A percentile compares a stretch with the other conserved stretches of the same genome.
Conservation (phyloP, 2,113 vertebrate species). For the Malaclemys terrapin region DNA sequence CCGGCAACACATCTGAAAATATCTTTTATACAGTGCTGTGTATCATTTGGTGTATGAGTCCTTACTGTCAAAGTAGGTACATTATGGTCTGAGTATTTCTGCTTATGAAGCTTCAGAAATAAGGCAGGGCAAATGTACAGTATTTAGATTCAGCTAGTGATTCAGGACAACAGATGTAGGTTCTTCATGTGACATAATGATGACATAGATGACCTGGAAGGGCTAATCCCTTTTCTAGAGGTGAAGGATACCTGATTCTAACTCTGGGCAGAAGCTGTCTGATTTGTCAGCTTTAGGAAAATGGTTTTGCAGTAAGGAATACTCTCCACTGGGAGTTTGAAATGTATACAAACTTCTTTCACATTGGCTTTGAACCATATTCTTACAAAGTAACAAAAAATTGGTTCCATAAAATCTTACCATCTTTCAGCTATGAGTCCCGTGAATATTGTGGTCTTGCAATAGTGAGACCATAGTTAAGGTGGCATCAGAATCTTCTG, state of each 20-base stretch:
- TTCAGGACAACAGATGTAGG: neutral
- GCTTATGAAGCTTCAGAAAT: neutral
- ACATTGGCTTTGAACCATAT: neutral
- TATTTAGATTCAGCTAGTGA: neutral
- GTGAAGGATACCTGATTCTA: neutral
- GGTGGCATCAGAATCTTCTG: neutral
- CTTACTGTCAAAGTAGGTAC: neutral
- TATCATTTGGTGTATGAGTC: neutral
- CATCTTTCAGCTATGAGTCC: neutral
- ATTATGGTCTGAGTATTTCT: neutral
- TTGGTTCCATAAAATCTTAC: neutral
- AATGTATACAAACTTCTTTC: neutral
- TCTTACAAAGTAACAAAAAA: neutral
- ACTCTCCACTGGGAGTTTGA: neutral
- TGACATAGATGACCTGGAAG: neutral
- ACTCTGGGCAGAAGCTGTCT: neutral
- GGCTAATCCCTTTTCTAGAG: neutral
- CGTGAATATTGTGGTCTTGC: too few species aligned
- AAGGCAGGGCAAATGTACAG: neutral
- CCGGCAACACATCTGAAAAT: neutral
- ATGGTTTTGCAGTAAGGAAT: neutral
- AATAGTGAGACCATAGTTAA: neutral
- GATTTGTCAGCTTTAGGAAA: neutral
- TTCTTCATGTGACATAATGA: neutral
- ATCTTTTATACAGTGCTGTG: neutral